phyloP scores from a whole-genome alignment of 2,113 vertebrate genomes.

The Microtus ochrogaster region DNA sequence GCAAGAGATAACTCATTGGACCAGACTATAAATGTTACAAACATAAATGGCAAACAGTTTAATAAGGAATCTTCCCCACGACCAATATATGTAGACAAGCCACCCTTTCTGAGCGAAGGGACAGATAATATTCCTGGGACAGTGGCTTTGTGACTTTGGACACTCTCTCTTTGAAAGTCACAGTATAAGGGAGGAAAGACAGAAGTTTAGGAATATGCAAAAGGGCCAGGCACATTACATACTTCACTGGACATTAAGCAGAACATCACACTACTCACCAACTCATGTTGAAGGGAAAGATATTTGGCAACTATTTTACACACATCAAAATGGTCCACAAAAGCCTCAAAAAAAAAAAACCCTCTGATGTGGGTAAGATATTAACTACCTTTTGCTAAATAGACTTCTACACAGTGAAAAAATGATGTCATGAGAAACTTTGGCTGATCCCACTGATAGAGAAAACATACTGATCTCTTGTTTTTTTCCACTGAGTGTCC shows the following conservation, averaged over 20 bases:
- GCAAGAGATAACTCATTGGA: background rate
- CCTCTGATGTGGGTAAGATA: slow-evolving; percentile 72
- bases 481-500: rapidly evolving
- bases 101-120: background rate
- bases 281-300: too few relatives aligned
- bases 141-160: slow-evolving; percentile 70
- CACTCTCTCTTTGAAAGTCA: background rate
- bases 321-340: slow-evolving; percentile 50
- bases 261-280: too few relatives aligned
- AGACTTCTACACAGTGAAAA: slow-evolving; percentile 53
- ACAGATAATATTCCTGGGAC: slow-evolving; percentile 65
- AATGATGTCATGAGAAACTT: rapidly evolving
- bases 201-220: too few relatives aligned
- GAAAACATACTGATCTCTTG: rapidly evolving
- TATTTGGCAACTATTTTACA: slow-evolving; percentile 58
- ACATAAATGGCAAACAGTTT: background rate
- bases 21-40: background rate
- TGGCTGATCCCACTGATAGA: rapidly evolving
- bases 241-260: too few relatives aligned
- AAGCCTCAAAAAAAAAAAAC: background rate
- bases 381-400: background rate
- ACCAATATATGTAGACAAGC: background rate
- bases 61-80: background rate
- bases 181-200: too few relatives aligned
- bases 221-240: too few relatives aligned